Evolutionary conservation across 2,888 invertebrate species (phyloP).

Genomic region (Automeris io): DNA sequence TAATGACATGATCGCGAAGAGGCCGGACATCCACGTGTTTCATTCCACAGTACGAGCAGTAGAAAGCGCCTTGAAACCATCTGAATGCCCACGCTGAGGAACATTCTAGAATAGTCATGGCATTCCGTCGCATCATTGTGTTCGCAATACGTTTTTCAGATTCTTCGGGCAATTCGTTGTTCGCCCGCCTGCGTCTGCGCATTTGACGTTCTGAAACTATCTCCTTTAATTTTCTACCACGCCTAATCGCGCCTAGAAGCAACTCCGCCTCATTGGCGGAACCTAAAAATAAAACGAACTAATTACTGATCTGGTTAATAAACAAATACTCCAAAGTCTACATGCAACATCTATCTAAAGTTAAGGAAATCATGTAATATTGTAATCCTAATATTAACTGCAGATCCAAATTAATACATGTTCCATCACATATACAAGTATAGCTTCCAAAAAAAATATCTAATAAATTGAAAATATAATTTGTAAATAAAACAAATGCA

Average conservation of each 20-base stretch:
- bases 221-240: conserved; percentile 59
- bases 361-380: too few species aligned
- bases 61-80: conserved; percentile 60
- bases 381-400: too few species aligned
- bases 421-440: neutral
- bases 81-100: conserved; percentile 68
- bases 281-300: conserved; percentile 61
- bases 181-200: conserved; percentile 60
- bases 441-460: neutral
- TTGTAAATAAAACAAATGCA: conserved; percentile 5
- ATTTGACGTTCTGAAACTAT: conserved; percentile 61
- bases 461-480: conserved; percentile 3
- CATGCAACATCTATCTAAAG: neutral
- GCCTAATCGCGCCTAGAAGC: conserved; percentile 33
- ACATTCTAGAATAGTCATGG: conserved; percentile 51
- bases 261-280: conserved; percentile 36
- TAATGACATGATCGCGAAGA: conserved; percentile 42
- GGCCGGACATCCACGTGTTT: conserved; percentile 48
- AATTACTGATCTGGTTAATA: neutral
- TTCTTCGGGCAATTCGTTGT: conserved; percentile 60
- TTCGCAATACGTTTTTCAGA: conserved; percentile 59
- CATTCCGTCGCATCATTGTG: conserved; percentile 66
- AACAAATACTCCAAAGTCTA: neutral
- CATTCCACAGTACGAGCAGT: conserved; percentile 57
- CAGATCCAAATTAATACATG: too few species aligned